Evolutionary conservation across 1,140 invertebrate genomes (phyloP).

Genomic region (Uloborus diversus): DNA sequence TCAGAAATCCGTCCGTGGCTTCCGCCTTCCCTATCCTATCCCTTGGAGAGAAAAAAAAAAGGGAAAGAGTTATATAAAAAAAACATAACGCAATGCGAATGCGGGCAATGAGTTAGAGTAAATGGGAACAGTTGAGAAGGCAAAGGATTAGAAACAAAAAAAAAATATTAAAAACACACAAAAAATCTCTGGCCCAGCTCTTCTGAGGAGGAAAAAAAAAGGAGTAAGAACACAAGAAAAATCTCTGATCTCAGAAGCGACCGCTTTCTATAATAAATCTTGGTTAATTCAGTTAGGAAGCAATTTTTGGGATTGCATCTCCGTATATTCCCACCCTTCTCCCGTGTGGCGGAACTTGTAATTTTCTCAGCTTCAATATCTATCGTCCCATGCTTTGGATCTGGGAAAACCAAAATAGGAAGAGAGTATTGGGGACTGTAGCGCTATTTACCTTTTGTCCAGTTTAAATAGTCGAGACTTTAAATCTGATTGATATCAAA

Average conservation of each 20-base stretch:
- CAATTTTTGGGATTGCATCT: constrained; percentile 54
- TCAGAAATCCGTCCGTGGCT: not conserved
- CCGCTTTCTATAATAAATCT: constrained; percentile 55
- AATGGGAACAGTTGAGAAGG: constrained; percentile 43
- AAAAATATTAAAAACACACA: constrained; percentile 11
- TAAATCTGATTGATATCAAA: too few species aligned
- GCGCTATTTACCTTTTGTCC: not conserved
- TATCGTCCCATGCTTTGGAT: constrained; percentile 7
- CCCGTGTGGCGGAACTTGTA: constrained; percentile 13
- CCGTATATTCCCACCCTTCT: constrained; percentile 11
- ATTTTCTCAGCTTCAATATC: constrained; percentile 43
- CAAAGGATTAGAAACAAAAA: constrained; percentile 30
- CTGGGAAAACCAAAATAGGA: not conserved
- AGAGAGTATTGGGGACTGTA: not conserved
- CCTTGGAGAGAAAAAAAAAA: not conserved
- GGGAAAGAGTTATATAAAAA: constrained; percentile 4
- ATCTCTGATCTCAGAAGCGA: constrained; percentile 48
- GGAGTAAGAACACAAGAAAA: constrained; percentile 23
- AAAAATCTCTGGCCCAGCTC: constrained; percentile 21
- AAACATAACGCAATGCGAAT: not conserved
- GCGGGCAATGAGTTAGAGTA: constrained; percentile 40
- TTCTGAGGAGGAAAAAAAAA: constrained; percentile 1
- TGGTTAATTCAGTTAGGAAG: constrained; percentile 55
- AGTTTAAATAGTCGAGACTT: too few species aligned
- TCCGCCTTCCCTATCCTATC: not conserved